Base-by-base conservation (phyloP, 2,888 invertebrate genomes). In the Drosophila neotestacea region DNA sequence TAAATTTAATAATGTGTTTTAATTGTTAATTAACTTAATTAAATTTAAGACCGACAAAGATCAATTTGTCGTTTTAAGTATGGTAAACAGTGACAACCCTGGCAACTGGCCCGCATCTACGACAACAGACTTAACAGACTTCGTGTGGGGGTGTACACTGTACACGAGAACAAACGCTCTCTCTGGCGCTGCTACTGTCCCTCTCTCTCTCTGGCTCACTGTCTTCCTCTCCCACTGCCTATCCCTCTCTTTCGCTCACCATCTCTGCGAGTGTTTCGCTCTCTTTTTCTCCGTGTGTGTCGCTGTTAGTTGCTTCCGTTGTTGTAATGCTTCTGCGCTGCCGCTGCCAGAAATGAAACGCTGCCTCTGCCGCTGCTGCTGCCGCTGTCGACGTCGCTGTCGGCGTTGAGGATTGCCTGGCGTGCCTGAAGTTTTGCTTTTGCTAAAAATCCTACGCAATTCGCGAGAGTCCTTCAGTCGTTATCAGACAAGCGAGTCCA, bases 401-500 rank as follows among this genome's bases (percentile, higher is more conserved):
- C 52, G 69, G 50, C 62, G 62, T 50, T 11, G 48, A 61, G 60
- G 44, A 58, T 61, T 70, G 36, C 46, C 34, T 44, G 60, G 27
- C 65, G 66, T 64, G 76, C 72, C 79, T 22, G 22, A 22, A 22
- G 76, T 77, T 70, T 72, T 68, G 70, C 72, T 72, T 74, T 88
- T 88, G 85, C 85, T 87, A 86, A 86, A 86, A 89, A 82, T 89
- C 85, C 88, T 87, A 89, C 88, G 90, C 82, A 88, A 82, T 90
- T 89, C 82, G 84, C 85, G 89, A 89, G 91, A 90, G 90, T 89
- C 91, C 91, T 91, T 91, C 86, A 91, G 91, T 91, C 91, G 91
- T 91, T 91, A 91, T 91, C 91, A 91, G 91, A 91, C 91, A 91
- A 91, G 91, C 91, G 91, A 91, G 91, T 91, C 90, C 91, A 90